Evolutionary conservation across 2,113 vertebrate species (phyloP).

Genomic region (Ptilorrhoa leucosticta): DNA sequence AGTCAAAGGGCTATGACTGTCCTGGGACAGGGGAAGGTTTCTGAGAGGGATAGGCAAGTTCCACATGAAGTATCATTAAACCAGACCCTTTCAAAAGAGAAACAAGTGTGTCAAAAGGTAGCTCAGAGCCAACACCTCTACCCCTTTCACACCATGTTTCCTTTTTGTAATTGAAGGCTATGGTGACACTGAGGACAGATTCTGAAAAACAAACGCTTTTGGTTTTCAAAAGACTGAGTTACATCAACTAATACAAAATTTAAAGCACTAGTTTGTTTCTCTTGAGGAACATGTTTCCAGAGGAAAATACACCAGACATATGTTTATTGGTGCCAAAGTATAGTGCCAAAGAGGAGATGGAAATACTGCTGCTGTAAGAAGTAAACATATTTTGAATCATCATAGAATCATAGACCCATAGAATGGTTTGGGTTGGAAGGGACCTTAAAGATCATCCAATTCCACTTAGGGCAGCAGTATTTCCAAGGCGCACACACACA

Average conservation of each 20-base stretch:
- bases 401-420: background rate
- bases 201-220: background rate
- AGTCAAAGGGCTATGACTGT: background rate
- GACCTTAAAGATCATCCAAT: background rate
- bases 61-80: fast-evolving
- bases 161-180: background rate
- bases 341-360: background rate
- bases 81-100: background rate
- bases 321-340: background rate
- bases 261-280: background rate
- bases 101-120: background rate
- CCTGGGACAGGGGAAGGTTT: background rate
- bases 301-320: background rate
- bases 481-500: background rate
- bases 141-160: background rate
- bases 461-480: background rate
- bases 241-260: background rate
- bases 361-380: background rate
- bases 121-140: background rate
- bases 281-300: background rate
- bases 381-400: background rate
- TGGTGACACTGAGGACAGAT: background rate
- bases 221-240: background rate
- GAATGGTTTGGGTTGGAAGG: background rate
- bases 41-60: background rate